Conservation (phyloP, 2,888 invertebrate genomes). For the Chrysodeixis includens region DNA sequence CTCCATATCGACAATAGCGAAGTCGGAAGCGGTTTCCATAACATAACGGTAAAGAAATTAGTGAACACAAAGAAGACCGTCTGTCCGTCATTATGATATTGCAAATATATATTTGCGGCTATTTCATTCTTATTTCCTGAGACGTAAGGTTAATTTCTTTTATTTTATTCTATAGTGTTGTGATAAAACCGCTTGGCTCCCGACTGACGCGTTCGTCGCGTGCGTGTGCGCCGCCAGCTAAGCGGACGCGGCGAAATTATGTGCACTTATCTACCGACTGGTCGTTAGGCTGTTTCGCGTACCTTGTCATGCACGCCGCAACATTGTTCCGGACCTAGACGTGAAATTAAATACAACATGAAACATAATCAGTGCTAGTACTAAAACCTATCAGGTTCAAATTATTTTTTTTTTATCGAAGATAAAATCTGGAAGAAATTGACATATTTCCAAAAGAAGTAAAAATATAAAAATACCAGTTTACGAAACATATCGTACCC, state of each 20-base stretch:
- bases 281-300: conserved; percentile 77
- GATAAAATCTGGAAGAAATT: conserved; percentile 6
- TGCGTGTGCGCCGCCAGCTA: conserved; percentile 83
- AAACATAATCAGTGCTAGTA: conserved; percentile 14
- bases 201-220: conserved; percentile 78
- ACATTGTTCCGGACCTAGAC: conserved; percentile 44
- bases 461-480: conserved; percentile 32
- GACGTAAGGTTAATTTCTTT: conserved; percentile 61
- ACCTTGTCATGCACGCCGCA: conserved; percentile 70
- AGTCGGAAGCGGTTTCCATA: conserved; percentile 81
- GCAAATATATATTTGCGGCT: conserved; percentile 46
- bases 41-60: conserved; percentile 80
- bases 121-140: conserved; percentile 49
- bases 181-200: conserved; percentile 67
- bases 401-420: conserved; percentile 12
- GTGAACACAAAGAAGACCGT: conserved; percentile 69
- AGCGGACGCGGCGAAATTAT: conserved; percentile 84
- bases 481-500: conserved; percentile 40
- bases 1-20: conserved; percentile 63
- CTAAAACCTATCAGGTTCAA: not conserved
- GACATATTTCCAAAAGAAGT: conserved; percentile 15
- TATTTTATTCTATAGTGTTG: conserved; percentile 51
- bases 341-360: conserved; percentile 20
- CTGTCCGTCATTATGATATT: conserved; percentile 66
- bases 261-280: conserved; percentile 79